phyloP scores from a whole-genome alignment of 2,113 vertebrate genomes.

The Mastomys natalensis region DNA sequence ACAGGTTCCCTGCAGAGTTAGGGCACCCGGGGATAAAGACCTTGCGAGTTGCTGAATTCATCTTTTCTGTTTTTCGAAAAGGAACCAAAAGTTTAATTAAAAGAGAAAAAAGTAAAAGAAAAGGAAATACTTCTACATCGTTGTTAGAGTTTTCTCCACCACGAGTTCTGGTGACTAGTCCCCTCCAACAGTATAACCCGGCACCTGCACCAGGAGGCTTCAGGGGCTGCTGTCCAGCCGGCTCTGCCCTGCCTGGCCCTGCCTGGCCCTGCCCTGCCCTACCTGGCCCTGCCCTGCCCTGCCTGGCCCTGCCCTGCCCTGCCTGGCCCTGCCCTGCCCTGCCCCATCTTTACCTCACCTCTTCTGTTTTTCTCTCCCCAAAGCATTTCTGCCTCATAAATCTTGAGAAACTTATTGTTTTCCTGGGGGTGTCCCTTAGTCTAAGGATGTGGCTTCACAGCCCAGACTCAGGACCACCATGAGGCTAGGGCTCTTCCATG shows the following conservation, averaged over 20 bases:
- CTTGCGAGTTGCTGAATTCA: background rate
- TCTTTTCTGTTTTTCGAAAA: background rate
- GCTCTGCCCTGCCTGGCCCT: background rate
- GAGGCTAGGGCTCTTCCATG: background rate
- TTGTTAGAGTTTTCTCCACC: background rate
- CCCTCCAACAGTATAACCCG: background rate
- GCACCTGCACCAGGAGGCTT: background rate
- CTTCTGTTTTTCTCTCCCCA: constrained; percentile 49
- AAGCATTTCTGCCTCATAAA: constrained; percentile 62
- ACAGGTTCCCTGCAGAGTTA: background rate
- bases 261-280: no score
- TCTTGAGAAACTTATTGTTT: constrained; percentile 67
- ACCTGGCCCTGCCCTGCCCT: background rate
- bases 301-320: background rate
- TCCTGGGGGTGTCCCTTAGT: constrained; percentile 28
- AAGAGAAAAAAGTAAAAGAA: background rate
- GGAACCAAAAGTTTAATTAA: background rate
- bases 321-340: background rate
- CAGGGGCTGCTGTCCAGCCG: background rate
- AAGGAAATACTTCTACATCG: background rate
- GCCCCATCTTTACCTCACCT: constrained; percentile 7
- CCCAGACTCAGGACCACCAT: background rate
- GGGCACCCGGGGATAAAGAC: background rate
- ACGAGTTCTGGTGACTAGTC: background rate
- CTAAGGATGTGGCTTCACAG: constrained; percentile 18